Conservation (phyloP, 2,797 vertebrate species). For the Crenichthys baileyi region DNA sequence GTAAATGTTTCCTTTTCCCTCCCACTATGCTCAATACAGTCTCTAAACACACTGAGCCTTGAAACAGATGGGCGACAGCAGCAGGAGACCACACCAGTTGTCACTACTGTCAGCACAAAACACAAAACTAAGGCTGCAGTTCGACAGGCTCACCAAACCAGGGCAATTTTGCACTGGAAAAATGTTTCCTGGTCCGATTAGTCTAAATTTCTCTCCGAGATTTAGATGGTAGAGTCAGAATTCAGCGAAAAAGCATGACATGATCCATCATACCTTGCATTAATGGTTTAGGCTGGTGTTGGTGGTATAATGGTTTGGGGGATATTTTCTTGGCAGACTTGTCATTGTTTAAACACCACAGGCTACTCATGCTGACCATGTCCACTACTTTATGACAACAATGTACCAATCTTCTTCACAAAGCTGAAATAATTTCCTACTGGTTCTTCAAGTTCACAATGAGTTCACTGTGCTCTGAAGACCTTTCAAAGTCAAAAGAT, state of each 20-base stretch:
- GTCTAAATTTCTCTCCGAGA: not conserved
- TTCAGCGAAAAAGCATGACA: not conserved
- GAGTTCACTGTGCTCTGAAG: not conserved
- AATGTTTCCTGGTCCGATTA: not conserved
- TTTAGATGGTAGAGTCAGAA: not conserved
- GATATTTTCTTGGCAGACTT: not conserved
- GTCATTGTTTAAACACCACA: not conserved
- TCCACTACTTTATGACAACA: not conserved
- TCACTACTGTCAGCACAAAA: not conserved
- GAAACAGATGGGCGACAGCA: not conserved
- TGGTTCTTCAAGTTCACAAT: not conserved
- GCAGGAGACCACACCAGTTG: not conserved
- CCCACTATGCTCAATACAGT: not conserved
- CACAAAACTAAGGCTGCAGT: not conserved
- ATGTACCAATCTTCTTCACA: not conserved
- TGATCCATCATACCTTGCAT: not conserved
- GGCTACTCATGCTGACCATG: not conserved
- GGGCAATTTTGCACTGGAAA: not conserved
- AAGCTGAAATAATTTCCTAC: not conserved
- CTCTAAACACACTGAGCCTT: not conserved
- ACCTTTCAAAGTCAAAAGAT: not conserved
- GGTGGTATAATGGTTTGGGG: not conserved
- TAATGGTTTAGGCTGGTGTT: not conserved
- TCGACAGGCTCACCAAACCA: too few relatives aligned
- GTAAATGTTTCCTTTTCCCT: not conserved